phyloP scores from a whole-genome alignment of 30 jellyfish, hydroid and myxozoan genomes.

The Haliclystus octoradiatus region DNA sequence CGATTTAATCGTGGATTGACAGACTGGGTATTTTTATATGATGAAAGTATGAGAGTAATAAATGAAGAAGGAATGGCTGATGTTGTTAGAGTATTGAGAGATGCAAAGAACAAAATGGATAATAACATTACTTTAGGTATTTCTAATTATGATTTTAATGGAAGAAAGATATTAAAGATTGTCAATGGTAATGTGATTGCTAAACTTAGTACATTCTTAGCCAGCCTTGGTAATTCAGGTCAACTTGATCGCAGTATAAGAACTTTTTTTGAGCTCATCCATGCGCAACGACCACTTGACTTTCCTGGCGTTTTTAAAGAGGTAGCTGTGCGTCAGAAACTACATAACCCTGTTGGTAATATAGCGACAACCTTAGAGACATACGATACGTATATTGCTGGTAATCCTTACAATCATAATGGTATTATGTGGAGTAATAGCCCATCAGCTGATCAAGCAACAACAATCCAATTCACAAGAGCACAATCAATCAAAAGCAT shows the following conservation, averaged over 20 bases:
- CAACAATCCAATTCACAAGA: neutral
- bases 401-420: neutral
- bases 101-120: too few relatives aligned
- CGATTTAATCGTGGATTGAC: neutral
- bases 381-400: neutral
- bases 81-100: too few relatives aligned
- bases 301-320: neutral
- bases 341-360: neutral
- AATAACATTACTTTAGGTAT: too few relatives aligned
- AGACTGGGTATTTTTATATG: neutral
- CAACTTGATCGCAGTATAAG: neutral
- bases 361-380: neutral
- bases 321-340: neutral
- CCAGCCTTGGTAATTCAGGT: neutral
- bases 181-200: neutral
- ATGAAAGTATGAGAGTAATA: neutral
- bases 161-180: neutral
- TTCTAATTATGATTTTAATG: neutral
- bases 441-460: neutral
- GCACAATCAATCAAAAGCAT: neutral
- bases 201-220: neutral
- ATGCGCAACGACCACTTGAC: neutral
- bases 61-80: too few relatives aligned
- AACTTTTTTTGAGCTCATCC: neutral
- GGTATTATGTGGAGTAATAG: neutral